Conservation (phyloP, 2,888 invertebrate genomes). For the Drosophila rellima region DNA sequence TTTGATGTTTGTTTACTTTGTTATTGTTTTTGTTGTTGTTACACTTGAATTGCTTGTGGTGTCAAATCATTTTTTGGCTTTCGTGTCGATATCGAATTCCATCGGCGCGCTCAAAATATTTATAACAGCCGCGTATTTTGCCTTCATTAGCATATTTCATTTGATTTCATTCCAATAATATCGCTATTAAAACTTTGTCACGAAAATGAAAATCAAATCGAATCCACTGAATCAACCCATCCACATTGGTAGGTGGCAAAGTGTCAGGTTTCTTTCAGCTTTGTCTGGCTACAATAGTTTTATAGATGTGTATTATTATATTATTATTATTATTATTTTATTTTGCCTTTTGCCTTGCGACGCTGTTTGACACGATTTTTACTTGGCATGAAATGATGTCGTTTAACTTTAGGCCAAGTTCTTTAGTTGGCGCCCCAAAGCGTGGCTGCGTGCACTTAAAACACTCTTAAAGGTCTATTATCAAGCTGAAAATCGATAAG, state of each 20-base stretch:
- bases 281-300: slow-evolving; percentile 47
- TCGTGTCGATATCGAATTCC: slow-evolving; percentile 61
- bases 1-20: slow-evolving; percentile 34
- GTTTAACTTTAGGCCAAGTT: slow-evolving; percentile 27
- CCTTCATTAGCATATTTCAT: slow-evolving; percentile 71
- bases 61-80: slow-evolving; percentile 48
- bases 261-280: slow-evolving; percentile 46
- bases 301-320: slow-evolving; percentile 58
- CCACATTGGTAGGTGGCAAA: slow-evolving; percentile 30
- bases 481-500: slow-evolving; percentile 7
- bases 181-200: slow-evolving; percentile 81
- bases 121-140: slow-evolving; percentile 63
- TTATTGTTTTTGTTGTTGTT: slow-evolving; percentile 23
- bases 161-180: slow-evolving; percentile 80
- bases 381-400: slow-evolving; percentile 56
- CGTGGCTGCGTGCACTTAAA: slow-evolving; percentile 66
- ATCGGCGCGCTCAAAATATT: slow-evolving; percentile 48
- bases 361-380: slow-evolving; percentile 72
- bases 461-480: slow-evolving; percentile 43
- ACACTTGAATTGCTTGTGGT: slow-evolving; percentile 38
- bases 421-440: slow-evolving; percentile 17
- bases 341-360: slow-evolving; percentile 27
- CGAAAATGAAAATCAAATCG: slow-evolving; percentile 70
- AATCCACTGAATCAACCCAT: neutral
- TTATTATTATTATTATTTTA: slow-evolving; percentile 61